Evolutionary conservation across 2,888 invertebrate genomes (phyloP), one percentile per base, ranked within the genome.

Genomic region (Osedax frankpressi): DNA sequence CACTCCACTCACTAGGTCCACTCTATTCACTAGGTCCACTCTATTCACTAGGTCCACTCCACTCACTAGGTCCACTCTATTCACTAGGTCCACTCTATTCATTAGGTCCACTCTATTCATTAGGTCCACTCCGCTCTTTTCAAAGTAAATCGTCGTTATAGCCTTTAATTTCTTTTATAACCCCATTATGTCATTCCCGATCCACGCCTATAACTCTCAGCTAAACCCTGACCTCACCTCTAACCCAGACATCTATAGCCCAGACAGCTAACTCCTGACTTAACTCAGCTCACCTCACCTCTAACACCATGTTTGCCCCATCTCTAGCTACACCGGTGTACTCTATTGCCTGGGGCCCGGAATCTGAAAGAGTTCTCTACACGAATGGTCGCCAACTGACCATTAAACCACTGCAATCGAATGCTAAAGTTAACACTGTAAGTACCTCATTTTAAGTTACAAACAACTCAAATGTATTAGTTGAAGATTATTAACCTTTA

Each of bases 321-420:
- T 19, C 44, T 76, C 25, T 76, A 85, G 85, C 82, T 78, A 81
- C 88, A 72, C 90, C 94, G 0, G 90, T 94, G 74, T 91, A 93
- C 80, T 89, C 89, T 73, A 90, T 93, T 1, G 89, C 90, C 62
- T 97, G 95, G 88, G 85, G 87, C 27, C 87, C 88, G 24, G 87
- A 88, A 80, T 87, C 86, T 1, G 86, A 86, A 75, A 86, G 86
- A 74, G 85, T 89, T 6, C 80, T 89, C 26, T 88, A 88, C 80
- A 87, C 88, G 2, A 84, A 85, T 76, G 88, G 87, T 2, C 86
- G 86, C 76, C 85, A 85, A 75, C 83, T 89, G 24, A 86, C 87
- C 72, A 87, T 89, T 76, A 89, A 88, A 80, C 87, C 88, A 1
- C 80, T 89, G 62, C 87, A 87, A 74, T 81, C 84, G 1, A 87